phyloP scores from a whole-genome alignment of 2,888 invertebrate species.

The Machimus rusticus region DNA sequence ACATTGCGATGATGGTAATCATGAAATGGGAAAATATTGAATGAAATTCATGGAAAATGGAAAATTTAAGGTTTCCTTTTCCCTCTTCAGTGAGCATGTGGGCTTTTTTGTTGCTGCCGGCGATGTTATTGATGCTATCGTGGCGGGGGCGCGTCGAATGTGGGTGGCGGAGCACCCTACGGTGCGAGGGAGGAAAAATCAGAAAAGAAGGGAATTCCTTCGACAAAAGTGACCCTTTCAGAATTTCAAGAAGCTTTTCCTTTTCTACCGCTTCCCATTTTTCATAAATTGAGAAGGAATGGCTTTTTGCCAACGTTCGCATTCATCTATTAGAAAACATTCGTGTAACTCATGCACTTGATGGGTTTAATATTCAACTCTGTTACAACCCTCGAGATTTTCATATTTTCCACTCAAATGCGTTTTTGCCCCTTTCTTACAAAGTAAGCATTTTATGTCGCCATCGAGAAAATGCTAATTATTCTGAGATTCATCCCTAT shows the following conservation, averaged over 20 bases:
- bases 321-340: background rate
- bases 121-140: background rate
- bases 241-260: background rate
- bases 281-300: background rate
- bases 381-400: background rate
- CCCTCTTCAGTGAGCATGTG: background rate
- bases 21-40: slow-evolving; percentile 35
- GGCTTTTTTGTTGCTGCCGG: background rate
- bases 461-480: background rate
- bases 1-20: slow-evolving; percentile 37
- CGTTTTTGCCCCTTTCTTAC: background rate
- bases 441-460: background rate
- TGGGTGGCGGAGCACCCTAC: background rate
- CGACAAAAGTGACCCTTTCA: background rate
- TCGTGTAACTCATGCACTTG: background rate
- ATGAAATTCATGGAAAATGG: slow-evolving; percentile 33
- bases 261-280: background rate
- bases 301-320: background rate
- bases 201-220: background rate
- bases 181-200: background rate
- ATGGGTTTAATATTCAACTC: background rate
- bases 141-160: background rate
- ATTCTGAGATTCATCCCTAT: no score
- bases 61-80: slow-evolving; percentile 36
- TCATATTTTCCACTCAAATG: background rate